Base-by-base conservation (phyloP, 2,888 invertebrate genomes). In the Epsilonema sp. region DNA sequence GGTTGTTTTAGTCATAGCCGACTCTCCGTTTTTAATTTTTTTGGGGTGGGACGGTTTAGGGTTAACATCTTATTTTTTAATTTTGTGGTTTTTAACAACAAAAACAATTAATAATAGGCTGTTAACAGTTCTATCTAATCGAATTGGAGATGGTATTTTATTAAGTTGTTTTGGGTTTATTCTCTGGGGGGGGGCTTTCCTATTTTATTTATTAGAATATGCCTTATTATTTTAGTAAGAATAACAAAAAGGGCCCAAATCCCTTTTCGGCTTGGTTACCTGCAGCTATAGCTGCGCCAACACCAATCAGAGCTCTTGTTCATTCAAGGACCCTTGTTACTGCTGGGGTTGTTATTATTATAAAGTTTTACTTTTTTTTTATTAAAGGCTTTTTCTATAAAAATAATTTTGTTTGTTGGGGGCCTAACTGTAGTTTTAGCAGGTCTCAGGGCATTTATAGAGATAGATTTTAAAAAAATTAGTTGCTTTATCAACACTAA, bases 261-360 rank as follows among this genome's bases (percentile, higher is more conserved):
- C 72, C 80, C 80, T 82, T 81, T 76, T 78, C 78, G 52, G 74
- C 78, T 41, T 81, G 80, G 57, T 66, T 80, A 43, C 80, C 80
- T 0, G 76, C 76, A 0, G 79, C 79, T 39, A 80, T 80, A 66
- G 77, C 78, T 0, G 80, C 79, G 40, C 80, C 80, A 31, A 80
- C 79, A 0, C 79, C 79, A 11, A 76, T 80, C 47, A 78, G 78
- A n/a, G 74, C 78, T 50, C 73, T 80, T 68, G 79, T 78, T 54
- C 79, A 80, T 73, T 80, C 80, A 52, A 80, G 79, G 3, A 80
- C 80, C 52, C 73, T 81, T 64, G 80, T 81, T 0, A 80, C 80
- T 13, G 79, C 80, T 0, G 80, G 79, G 0, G 72, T 79, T 44
- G 52, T 58, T 55, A 52, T n/a, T 16, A 16, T 16, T 31, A 8